phyloP scores from a whole-genome alignment of 2,888 invertebrate species.

The Drosophila nr. perissopoda region DNA sequence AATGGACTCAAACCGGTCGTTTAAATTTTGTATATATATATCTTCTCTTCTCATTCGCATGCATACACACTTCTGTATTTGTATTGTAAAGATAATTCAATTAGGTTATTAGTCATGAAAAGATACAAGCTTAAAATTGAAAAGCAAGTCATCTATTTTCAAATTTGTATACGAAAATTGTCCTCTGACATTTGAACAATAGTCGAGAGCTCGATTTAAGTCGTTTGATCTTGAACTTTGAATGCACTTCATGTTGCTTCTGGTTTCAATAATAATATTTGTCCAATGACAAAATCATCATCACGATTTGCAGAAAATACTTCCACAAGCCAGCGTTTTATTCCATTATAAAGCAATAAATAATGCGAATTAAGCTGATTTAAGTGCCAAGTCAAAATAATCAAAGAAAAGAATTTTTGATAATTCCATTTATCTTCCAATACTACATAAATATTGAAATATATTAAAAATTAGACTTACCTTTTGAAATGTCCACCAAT shows the following conservation, averaged over 20 bases:
- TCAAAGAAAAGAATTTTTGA: not conserved
- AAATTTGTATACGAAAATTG: not conserved
- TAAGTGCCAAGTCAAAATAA: not conserved
- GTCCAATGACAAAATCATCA: not conserved
- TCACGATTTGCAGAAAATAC: not conserved
- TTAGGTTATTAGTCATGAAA: conserved; percentile 10
- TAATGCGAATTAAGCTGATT: not conserved
- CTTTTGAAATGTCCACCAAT: conserved; percentile 38
- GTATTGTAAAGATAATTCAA: conserved; percentile 34
- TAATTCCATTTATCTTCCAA: not conserved
- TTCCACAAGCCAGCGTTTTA: not conserved
- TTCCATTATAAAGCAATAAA: conserved; percentile 6
- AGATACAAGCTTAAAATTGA: not conserved
- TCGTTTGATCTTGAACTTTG: not conserved
- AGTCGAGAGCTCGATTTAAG: not conserved
- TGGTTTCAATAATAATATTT: not conserved
- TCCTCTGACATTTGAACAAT: not conserved
- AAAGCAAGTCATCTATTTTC: not conserved
- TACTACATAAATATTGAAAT: not conserved
- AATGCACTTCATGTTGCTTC: not conserved
- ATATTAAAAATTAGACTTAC: conserved; percentile 10
- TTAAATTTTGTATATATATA: not conserved
- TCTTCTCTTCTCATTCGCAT: conserved; percentile 1
- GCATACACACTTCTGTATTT: not conserved
- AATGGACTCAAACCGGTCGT: conserved; percentile 33